Evolutionary conservation across 2,113 vertebrate species (phyloP).

Genomic region (Haplochromis vanheusdeni): DNA sequence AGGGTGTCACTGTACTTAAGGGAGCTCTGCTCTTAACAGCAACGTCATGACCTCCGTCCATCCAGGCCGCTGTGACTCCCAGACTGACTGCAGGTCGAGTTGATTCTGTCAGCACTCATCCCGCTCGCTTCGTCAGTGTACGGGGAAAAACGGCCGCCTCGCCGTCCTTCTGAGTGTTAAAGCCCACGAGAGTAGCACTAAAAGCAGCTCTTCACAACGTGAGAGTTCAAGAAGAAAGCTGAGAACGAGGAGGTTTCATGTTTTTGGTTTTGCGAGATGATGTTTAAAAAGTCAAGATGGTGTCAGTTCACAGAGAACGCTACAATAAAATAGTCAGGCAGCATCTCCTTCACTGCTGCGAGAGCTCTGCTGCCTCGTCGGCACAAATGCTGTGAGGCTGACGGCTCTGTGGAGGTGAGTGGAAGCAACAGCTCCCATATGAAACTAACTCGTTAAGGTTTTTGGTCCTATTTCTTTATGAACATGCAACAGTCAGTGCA

Average conservation of each 20-base stretch:
- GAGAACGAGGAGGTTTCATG: background rate
- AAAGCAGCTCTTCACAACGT: background rate
- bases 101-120: background rate
- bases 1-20: background rate
- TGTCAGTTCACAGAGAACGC: fast-evolving
- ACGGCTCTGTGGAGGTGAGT: background rate
- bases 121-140: background rate
- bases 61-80: background rate
- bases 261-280: background rate
- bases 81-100: background rate
- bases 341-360: background rate
- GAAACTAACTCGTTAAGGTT: background rate
- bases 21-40: background rate
- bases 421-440: background rate
- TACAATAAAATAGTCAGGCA: background rate
- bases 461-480: background rate
- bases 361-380: fast-evolving
- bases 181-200: background rate
- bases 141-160: background rate
- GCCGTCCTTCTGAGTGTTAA: background rate
- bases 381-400: background rate
- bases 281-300: background rate
- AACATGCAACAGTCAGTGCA: background rate
- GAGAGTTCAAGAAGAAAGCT: background rate
- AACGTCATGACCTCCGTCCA: background rate